Evolutionary conservation across 2,797 vertebrate species (phyloP).

Genomic region (Kryptolebias ocellatus): DNA sequence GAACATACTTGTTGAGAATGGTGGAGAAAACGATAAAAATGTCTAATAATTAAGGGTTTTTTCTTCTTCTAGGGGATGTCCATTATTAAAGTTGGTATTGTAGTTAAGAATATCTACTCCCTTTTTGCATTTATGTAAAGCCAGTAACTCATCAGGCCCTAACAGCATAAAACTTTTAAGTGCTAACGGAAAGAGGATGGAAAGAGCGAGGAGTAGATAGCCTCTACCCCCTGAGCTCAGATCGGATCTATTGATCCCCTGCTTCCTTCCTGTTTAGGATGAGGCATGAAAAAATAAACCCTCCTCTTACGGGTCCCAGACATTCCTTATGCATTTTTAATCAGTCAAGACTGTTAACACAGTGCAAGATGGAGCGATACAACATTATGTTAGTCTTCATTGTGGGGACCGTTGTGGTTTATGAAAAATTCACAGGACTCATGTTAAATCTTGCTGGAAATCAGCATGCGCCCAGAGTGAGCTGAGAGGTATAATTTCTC

Average conservation of each 20-base stretch:
- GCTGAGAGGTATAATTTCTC: constrained; percentile 58
- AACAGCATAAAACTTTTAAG: constrained; percentile 66
- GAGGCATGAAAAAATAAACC: constrained; percentile 78
- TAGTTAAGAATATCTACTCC: constrained; percentile 33
- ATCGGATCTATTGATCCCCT: constrained; percentile 79
- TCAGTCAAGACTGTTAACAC: constrained; percentile 77
- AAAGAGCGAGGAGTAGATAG: constrained; percentile 57
- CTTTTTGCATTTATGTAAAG: constrained; percentile 55
- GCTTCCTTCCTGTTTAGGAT: constrained; percentile 81
- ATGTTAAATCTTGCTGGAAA: constrained; percentile 59
- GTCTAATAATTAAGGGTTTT: too few species aligned
- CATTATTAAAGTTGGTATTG: constrained; percentile 10
- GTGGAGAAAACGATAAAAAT: too few species aligned
- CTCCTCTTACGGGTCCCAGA: constrained; percentile 76
- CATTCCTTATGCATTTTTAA: constrained; percentile 82
- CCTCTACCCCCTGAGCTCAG: constrained; percentile 63
- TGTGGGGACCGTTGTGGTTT: constrained; percentile 52
- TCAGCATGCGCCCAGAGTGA: constrained; percentile 53
- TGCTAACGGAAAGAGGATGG: constrained; percentile 49
- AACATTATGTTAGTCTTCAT: constrained; percentile 57
- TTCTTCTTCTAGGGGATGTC: too few species aligned
- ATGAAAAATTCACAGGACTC: constrained; percentile 59
- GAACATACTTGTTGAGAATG: too few species aligned
- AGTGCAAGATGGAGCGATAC: constrained; percentile 70
- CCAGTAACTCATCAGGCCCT: constrained; percentile 43